A percentile compares a stretch with the other conserved stretches of the same genome.
phyloP scores from a whole-genome alignment of 2,888 invertebrate genomes.

The Diaperis boleti region DNA sequence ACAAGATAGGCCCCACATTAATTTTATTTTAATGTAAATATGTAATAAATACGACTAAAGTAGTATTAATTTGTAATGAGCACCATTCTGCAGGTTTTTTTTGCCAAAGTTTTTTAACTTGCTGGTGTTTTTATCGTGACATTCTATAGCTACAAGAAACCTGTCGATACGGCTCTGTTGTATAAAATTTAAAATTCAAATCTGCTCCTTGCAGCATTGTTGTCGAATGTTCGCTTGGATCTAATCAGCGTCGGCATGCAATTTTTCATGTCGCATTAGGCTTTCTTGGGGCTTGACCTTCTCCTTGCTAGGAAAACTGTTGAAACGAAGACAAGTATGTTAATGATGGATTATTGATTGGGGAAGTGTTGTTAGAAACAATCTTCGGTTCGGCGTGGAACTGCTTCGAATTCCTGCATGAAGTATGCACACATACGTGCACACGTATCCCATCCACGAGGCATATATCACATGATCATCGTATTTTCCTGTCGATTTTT shows the following conservation, averaged over 20 bases:
- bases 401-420: slow-evolving; percentile 50
- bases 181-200: slow-evolving; percentile 39
- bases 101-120: no score
- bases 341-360: slow-evolving; percentile 40
- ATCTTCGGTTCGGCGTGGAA: slow-evolving; percentile 40
- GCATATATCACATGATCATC: slow-evolving; percentile 50
- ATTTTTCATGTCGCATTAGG: slow-evolving; percentile 39
- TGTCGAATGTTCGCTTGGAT: slow-evolving; percentile 30
- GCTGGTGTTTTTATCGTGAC: no score
- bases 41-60: no score
- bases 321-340: slow-evolving; percentile 37
- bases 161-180: slow-evolving; percentile 15
- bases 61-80: no score
- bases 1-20: no score
- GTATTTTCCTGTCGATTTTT: slow-evolving; percentile 47
- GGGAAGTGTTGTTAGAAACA: slow-evolving; percentile 39
- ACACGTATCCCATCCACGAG: slow-evolving; percentile 45
- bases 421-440: slow-evolving; percentile 48
- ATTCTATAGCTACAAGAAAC: background rate
- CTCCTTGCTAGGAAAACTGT: slow-evolving; percentile 32
- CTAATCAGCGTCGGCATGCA: slow-evolving; percentile 38
- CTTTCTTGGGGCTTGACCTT: slow-evolving; percentile 35
- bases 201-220: slow-evolving; percentile 33
- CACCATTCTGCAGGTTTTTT: no score
- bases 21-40: no score